Evolutionary conservation across 2,888 invertebrate genomes (phyloP).

Genomic region (Notodonta ziczac): DNA sequence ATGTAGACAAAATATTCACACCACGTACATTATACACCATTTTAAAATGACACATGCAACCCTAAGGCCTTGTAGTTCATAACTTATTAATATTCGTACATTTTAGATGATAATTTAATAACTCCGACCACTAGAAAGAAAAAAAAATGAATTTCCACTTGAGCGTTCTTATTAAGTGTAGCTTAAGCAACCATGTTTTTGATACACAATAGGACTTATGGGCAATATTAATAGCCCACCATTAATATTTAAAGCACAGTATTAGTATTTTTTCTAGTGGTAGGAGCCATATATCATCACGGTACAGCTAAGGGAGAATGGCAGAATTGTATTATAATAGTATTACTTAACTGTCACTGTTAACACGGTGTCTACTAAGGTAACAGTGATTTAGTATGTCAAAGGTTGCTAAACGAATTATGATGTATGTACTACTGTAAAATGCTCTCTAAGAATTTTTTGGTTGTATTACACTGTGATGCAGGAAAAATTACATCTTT

Average conservation of each 20-base stretch:
- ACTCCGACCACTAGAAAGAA: slow-evolving; percentile 5
- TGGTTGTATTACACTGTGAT: not conserved
- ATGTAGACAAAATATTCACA: slow-evolving; percentile 17
- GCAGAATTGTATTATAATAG: not conserved
- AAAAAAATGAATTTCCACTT: not conserved
- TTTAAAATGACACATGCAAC: slow-evolving; percentile 1
- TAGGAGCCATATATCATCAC: not conserved
- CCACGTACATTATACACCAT: slow-evolving; percentile 10
- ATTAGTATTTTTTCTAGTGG: slow-evolving; percentile 6
- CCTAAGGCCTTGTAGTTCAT: slow-evolving; percentile 6
- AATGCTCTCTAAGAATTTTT: not conserved
- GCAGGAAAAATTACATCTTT: not conserved
- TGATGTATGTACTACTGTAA: not conserved
- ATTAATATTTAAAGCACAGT: not conserved
- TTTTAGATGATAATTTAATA: not conserved
- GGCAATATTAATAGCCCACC: no score
- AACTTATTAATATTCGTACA: not conserved
- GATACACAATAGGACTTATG: no score
- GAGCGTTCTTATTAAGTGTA: no score
- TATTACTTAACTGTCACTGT: not conserved
- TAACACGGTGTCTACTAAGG: not conserved
- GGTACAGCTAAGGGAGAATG: not conserved
- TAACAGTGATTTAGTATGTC: not conserved
- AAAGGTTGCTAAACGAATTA: not conserved
- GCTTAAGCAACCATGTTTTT: no score